Percentiles rank a stretch among this genome's conserved stretches.
Evolutionary conservation across 2,113 vertebrate genomes (phyloP).

Genomic region (Mus musculus): DNA sequence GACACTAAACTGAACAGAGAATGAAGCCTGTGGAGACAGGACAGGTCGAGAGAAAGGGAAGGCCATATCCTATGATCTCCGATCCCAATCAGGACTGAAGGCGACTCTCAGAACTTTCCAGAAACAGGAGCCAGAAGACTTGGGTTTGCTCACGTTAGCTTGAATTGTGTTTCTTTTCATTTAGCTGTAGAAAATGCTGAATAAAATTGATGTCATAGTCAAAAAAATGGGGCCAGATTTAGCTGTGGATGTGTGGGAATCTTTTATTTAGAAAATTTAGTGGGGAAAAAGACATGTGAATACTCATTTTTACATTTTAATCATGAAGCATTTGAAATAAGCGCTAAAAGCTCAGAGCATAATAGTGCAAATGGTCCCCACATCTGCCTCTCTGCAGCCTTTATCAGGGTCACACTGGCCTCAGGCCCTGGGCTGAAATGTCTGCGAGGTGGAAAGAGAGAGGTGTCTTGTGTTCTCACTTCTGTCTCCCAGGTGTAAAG

Average conservation of each 20-base stretch:
- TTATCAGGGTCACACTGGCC: not conserved
- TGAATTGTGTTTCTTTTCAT: not conserved
- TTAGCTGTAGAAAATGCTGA: not conserved
- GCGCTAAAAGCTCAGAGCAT: not conserved
- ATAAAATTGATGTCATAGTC: not conserved
- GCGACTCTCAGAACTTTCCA: not conserved
- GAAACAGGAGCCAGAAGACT: not conserved
- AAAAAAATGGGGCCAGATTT: not conserved
- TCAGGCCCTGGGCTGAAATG: accelerated
- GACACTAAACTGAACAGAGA: no score
- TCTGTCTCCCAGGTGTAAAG: accelerated
- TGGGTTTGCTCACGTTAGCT: not conserved
- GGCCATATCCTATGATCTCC: accelerated
- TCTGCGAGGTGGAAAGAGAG: accelerated
- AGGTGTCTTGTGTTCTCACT: accelerated
- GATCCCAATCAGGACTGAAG: not conserved
- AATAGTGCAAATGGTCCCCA: not conserved
- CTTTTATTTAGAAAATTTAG: constrained; percentile 20
- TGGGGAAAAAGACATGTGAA: constrained; percentile 13
- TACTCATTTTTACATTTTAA: constrained; percentile 59
- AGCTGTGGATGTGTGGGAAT: not conserved
- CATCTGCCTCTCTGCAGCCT: not conserved
- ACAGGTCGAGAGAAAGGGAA: no score
- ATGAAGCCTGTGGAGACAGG: accelerated
- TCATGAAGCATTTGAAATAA: constrained; percentile 42